A percentile compares a stretch with the other conserved stretches of the same genome.
Conservation (phyloP, 2,888 invertebrate genomes). For the Actias luna region DNA sequence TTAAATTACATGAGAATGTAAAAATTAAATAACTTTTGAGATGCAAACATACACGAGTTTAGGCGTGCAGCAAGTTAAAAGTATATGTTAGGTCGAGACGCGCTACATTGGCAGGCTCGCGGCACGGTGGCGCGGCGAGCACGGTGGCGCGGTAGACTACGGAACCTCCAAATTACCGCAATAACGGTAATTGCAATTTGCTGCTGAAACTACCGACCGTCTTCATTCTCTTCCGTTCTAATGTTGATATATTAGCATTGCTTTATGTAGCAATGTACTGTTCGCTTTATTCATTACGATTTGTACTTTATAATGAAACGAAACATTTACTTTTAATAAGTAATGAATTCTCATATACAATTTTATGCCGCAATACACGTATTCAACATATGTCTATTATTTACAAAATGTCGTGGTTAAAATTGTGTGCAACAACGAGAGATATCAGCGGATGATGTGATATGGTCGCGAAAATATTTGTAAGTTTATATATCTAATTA, state of each 20-base stretch:
- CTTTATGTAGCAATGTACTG: constrained; percentile 18
- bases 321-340: not conserved
- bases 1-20: not conserved
- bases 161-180: constrained; percentile 65
- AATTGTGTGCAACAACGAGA: too few relatives aligned
- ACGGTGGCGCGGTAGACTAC: constrained; percentile 25
- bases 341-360: not conserved
- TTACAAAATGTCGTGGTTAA: too few relatives aligned
- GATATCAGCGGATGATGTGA: too few relatives aligned
- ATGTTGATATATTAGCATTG: constrained; percentile 52
- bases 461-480: too few relatives aligned
- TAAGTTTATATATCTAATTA: too few relatives aligned
- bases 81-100: not conserved
- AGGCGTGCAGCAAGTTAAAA: not conserved
- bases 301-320: not conserved
- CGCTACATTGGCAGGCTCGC: not conserved
- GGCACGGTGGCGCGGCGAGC: constrained; percentile 23
- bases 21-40: not conserved
- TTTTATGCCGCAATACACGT: too few relatives aligned
- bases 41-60: not conserved
- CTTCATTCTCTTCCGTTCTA: constrained; percentile 63
- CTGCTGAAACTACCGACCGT: constrained; percentile 63
- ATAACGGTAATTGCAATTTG: constrained; percentile 76
- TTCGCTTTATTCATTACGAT: constrained; percentile 5
- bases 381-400: too few relatives aligned